phyloP scores from a whole-genome alignment of 2,797 vertebrate genomes.

The Etheostoma perlongum region DNA sequence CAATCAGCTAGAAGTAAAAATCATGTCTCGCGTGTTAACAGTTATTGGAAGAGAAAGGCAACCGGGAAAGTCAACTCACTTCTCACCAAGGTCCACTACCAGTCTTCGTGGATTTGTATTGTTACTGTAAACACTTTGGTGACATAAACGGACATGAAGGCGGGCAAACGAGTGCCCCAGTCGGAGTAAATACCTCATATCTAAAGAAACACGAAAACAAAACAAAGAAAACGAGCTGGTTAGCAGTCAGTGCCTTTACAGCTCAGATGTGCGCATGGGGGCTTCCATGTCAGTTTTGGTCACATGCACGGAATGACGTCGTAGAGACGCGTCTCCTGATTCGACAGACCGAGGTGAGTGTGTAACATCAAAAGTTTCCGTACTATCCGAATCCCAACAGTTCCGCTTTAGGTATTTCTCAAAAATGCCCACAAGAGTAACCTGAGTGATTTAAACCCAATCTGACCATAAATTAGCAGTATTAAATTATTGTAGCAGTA shows the following conservation, averaged over 20 bases:
- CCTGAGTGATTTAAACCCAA: too few species aligned
- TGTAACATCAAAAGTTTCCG: slow-evolving; percentile 38
- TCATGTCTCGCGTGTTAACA: neutral
- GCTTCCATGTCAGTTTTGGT: slow-evolving; percentile 74
- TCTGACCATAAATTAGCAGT: neutral
- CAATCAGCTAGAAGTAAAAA: neutral
- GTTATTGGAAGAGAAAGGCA: neutral
- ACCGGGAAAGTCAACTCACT: slow-evolving; percentile 75
- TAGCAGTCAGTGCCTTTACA: slow-evolving; percentile 16
- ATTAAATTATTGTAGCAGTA: neutral
- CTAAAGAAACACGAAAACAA: neutral
- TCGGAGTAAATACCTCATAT: slow-evolving; percentile 67
- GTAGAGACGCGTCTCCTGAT: slow-evolving; percentile 49
- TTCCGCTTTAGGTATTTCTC: slow-evolving; percentile 8
- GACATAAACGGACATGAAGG: slow-evolving; percentile 67
- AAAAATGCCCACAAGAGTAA: neutral
- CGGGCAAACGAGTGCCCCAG: slow-evolving; percentile 52
- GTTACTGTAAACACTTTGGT: slow-evolving; percentile 79
- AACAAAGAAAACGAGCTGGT: neutral
- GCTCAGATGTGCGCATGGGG: slow-evolving; percentile 15
- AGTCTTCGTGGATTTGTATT: slow-evolving; percentile 59
- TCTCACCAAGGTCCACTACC: slow-evolving; percentile 81
- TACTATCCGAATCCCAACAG: neutral
- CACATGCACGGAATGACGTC: slow-evolving; percentile 64
- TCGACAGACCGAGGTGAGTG: slow-evolving; percentile 43